These are phyloP conservation scores for Caradrina kadenii DNA, from an alignment of 2,888 invertebrate genomes.

Conservation along the genomic window DNA sequence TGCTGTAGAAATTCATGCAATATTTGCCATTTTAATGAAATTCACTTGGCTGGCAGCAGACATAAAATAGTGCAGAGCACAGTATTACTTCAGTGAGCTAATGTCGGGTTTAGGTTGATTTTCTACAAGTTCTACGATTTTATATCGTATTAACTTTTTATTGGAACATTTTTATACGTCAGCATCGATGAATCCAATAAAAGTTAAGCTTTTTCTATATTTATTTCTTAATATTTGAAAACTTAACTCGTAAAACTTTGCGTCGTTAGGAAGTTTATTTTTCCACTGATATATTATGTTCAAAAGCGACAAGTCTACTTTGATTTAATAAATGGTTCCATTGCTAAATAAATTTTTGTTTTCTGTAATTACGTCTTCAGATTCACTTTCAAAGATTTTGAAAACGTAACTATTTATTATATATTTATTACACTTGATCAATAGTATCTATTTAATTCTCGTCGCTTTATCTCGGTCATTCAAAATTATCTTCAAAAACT, in stretches of 20 bases:
- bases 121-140: slow-evolving; percentile 57
- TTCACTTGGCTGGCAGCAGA: slow-evolving; percentile 60
- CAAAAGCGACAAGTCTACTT: not conserved
- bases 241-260: slow-evolving; percentile 31
- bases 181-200: slow-evolving; percentile 30
- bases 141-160: slow-evolving; percentile 57
- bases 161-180: slow-evolving; percentile 25
- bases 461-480: not conserved
- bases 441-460: not conserved
- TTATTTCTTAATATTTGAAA: slow-evolving; percentile 35
- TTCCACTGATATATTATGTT: not conserved
- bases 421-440: no score
- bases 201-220: slow-evolving; percentile 25
- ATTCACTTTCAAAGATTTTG: not conserved
- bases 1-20: slow-evolving; percentile 54
- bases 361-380: no score
- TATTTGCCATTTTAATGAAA: slow-evolving; percentile 66
- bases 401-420: no score
- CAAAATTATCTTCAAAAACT: slow-evolving; percentile 22
- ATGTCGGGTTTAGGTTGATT: slow-evolving; percentile 53
- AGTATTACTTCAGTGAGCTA: slow-evolving; percentile 58
- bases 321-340: not conserved
- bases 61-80: slow-evolving; percentile 59
- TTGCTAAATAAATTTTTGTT: not conserved
- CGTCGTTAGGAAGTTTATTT: slow-evolving; percentile 8